Evolutionary conservation across 2,113 vertebrate species (phyloP), one percentile per base, ranked within the genome.

Genomic region (Leucopternis melanops): DNA sequence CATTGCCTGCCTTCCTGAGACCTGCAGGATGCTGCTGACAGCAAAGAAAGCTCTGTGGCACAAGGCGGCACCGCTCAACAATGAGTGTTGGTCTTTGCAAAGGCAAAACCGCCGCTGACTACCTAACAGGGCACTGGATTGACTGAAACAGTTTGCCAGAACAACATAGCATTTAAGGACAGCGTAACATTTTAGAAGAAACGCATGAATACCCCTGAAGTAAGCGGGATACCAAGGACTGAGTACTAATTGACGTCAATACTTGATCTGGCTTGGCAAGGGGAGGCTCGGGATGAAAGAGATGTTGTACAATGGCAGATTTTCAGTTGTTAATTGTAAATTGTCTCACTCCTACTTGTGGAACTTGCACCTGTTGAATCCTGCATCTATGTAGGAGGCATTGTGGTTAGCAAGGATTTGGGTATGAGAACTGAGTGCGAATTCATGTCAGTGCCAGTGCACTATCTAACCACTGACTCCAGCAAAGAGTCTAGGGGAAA

Each of bases 71-170:
- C 70, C 10, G 3, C 81, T 34, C 11, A 47, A 6, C 81, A 79
- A 9, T 5, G 1, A 45, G 34, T 9, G 15, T 34, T 73, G 67
- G 27, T 77, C 29, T 81, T 75, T 27, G 27, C 36, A 50, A 42
- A 22, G 52, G 57, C 52, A 31, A 31, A 50, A 32, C 59, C 47
- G 13, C 1, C 1, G 0, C 32, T 7, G 4, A 11, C 7, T 45
- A 16, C 31, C 23, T 45, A 38, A 13, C 13, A 9, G 65, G 47
- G 44, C 45, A 14, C 54, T 88, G 34, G 62, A 14, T 55, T 84
- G 63, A 49, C 40, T 31, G 62, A 45, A 66, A 38, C 25, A 23
- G 25, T 45, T 85, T 34, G 15, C 20, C n/a, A 59, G 66, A 73
- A 52, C 36, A 57, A 8, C 15, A 4, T 6, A 47, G 36, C 11